Conservation (phyloP, 2,113 vertebrate genomes). For the Neolamprologus variostigma region DNA sequence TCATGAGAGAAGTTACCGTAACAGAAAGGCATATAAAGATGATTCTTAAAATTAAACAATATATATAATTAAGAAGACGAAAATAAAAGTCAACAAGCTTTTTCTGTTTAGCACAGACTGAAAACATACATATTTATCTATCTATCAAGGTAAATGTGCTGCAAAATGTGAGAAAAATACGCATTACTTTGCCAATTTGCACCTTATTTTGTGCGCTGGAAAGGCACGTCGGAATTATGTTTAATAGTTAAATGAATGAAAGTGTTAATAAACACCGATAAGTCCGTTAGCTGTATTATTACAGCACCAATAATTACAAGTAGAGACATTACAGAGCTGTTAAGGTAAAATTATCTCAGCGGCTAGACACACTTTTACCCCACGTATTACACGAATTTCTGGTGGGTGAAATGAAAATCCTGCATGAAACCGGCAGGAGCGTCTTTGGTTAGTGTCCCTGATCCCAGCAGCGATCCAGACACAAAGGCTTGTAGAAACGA, state of each 20-base stretch:
- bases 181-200: neutral
- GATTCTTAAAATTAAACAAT: neutral
- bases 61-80: neutral
- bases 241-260: neutral
- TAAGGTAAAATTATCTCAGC: neutral
- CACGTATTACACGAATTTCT: neutral
- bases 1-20: neutral
- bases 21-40: neutral
- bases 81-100: neutral
- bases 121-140: neutral
- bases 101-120: neutral
- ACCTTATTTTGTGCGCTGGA: neutral
- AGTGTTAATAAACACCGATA: neutral
- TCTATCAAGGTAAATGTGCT: neutral
- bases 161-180: neutral
- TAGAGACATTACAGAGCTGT: neutral
- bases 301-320: neutral
- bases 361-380: neutral
- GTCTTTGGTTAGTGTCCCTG: neutral
- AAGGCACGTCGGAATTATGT: neutral
- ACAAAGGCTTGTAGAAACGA: neutral
- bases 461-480: neutral
- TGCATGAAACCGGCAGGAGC: neutral
- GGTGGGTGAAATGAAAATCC: neutral
- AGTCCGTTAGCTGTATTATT: neutral